Conservation (phyloP, 2,888 invertebrate genomes). For the Euproctis similis region DNA sequence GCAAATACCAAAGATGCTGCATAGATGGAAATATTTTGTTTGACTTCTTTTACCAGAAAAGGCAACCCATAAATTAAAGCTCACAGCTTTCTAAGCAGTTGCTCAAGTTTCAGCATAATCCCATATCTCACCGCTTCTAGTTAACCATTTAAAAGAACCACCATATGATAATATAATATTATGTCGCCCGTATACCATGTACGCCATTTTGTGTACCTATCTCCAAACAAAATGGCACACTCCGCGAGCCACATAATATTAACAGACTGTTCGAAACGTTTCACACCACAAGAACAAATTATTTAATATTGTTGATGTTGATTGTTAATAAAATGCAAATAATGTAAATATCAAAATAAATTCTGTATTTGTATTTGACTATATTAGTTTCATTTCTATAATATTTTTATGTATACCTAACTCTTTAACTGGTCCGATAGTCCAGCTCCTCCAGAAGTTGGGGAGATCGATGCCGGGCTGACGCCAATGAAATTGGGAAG, state of each 20-base stretch:
- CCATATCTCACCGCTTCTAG: slow-evolving; percentile 64
- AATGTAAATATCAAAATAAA: slow-evolving; percentile 83
- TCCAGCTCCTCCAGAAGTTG: no score
- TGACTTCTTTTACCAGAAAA: slow-evolving; percentile 10
- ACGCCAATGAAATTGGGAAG: no score
- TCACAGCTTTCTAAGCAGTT: slow-evolving; percentile 72
- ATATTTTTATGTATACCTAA: no score
- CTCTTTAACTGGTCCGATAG: no score
- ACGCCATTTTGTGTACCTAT: slow-evolving; percentile 33
- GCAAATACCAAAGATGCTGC: no score
- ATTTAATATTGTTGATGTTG: slow-evolving; percentile 85
- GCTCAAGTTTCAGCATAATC: slow-evolving; percentile 58
- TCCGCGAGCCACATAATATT: slow-evolving; percentile 48
- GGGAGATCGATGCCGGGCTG: no score
- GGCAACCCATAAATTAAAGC: slow-evolving; percentile 59
- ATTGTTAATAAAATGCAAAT: slow-evolving; percentile 87
- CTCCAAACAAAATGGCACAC: slow-evolving; percentile 33
- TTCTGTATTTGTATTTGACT: slow-evolving; percentile 82
- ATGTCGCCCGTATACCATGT: slow-evolving; percentile 37
- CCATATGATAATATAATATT: slow-evolving; percentile 52
- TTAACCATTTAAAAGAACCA: slow-evolving; percentile 51
- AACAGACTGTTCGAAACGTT: slow-evolving; percentile 64
- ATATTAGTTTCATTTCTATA: slow-evolving; percentile 49
- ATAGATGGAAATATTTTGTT: slow-evolving; percentile 1
- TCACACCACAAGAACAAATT: slow-evolving; percentile 74